phyloP scores from a whole-genome alignment of 2,888 invertebrate species.

The Erynnis tages region DNA sequence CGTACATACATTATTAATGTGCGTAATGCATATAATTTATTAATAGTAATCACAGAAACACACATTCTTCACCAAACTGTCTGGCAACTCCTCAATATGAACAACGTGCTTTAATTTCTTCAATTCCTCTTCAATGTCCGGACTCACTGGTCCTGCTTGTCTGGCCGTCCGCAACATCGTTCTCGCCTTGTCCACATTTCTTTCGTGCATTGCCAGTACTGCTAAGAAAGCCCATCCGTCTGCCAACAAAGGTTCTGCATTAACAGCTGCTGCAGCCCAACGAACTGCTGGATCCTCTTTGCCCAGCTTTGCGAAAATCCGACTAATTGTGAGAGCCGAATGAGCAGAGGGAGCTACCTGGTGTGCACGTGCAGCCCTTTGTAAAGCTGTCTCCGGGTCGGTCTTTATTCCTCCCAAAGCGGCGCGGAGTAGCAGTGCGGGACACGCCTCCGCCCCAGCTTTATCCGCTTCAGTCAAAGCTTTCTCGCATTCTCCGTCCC shows the following conservation, averaged over 20 bases:
- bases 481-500: constrained; percentile 58
- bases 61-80: constrained; percentile 55
- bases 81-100: constrained; percentile 51
- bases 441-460: constrained; percentile 50
- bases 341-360: constrained; percentile 58
- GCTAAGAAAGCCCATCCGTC: constrained; percentile 71
- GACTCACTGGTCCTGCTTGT: constrained; percentile 58
- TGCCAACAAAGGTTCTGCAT: constrained; percentile 60
- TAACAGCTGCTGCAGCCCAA: constrained; percentile 66
- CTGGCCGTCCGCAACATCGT: constrained; percentile 62
- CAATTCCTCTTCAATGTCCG: constrained; percentile 56
- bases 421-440: constrained; percentile 54
- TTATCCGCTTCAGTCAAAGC: constrained; percentile 55
- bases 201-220: constrained; percentile 57
- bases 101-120: constrained; percentile 48
- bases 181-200: constrained; percentile 54
- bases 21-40: not conserved
- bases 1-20: not conserved
- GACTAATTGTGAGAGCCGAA: constrained; percentile 58
- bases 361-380: constrained; percentile 66
- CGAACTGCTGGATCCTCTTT: constrained; percentile 58
- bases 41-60: constrained; percentile 58
- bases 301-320: constrained; percentile 52
- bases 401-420: constrained; percentile 50
- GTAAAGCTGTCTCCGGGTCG: constrained; percentile 53